phyloP scores from a whole-genome alignment of 2,113 vertebrate genomes.

The Poeciliopsis retropinna region DNA sequence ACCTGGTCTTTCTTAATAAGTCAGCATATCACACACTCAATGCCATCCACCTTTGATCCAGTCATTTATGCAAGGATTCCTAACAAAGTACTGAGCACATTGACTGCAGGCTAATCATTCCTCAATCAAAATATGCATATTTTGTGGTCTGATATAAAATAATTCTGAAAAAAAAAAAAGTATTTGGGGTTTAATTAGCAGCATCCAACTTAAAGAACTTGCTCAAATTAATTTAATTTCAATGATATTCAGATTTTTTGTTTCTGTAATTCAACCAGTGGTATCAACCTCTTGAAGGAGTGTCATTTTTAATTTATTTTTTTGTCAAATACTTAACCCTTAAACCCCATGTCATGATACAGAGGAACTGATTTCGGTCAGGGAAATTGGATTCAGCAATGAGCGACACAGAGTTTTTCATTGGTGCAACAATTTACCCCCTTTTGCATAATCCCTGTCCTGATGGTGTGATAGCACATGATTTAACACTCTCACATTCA shows the following conservation, averaged over 20 bases:
- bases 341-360: too few relatives aligned
- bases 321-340: too few relatives aligned
- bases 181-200: neutral
- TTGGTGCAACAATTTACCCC: constrained; percentile 20
- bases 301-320: too few relatives aligned
- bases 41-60: neutral
- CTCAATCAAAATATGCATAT: too few relatives aligned
- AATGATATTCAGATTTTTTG: too few relatives aligned
- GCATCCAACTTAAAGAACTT: neutral
- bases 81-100: neutral
- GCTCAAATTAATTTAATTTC: neutral
- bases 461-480: constrained; percentile 18
- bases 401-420: constrained; percentile 23
- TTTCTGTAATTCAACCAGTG: neutral
- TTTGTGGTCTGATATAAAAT: neutral
- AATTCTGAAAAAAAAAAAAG: neutral
- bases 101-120: neutral
- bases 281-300: neutral
- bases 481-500: neutral
- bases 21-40: neutral
- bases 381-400: neutral
- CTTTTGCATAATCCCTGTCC: neutral
- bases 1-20: too few relatives aligned
- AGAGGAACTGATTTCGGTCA: too few relatives aligned
- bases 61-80: neutral